Conservation (phyloP, 2,888 invertebrate genomes). For the Limnephilus lunatus region DNA sequence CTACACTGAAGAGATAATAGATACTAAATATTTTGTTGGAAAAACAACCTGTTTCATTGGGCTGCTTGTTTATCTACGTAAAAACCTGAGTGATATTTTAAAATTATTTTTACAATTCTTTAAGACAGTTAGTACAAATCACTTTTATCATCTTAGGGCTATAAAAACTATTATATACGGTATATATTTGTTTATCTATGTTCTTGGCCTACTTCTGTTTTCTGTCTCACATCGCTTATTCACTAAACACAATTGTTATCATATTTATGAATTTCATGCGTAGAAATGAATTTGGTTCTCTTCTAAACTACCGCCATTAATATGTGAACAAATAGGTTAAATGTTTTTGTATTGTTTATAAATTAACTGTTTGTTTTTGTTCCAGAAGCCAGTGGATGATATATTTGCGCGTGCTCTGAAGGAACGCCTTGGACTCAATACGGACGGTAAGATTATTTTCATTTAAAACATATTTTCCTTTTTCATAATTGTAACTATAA, state of each 20-base stretch:
- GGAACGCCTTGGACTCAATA: slow-evolving; percentile 65
- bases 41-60: not conserved
- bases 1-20: not conserved
- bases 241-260: not conserved
- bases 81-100: not conserved
- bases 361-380: slow-evolving; percentile 39
- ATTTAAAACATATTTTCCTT: not conserved
- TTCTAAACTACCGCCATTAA: not conserved
- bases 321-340: not conserved
- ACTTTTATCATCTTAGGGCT: not conserved
- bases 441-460: slow-evolving; percentile 61
- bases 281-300: not conserved
- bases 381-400: slow-evolving; percentile 64
- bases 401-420: slow-evolving; percentile 65
- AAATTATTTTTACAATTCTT: not conserved
- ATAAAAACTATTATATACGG: not conserved
- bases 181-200: not conserved
- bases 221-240: not conserved
- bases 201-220: not conserved
- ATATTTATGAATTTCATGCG: not conserved
- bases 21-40: not conserved
- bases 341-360: not conserved
- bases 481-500: not conserved
- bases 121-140: not conserved
- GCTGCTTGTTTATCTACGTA: not conserved